Conservation (phyloP, 2,797 vertebrate genomes). For the Lacerta viridis region DNA sequence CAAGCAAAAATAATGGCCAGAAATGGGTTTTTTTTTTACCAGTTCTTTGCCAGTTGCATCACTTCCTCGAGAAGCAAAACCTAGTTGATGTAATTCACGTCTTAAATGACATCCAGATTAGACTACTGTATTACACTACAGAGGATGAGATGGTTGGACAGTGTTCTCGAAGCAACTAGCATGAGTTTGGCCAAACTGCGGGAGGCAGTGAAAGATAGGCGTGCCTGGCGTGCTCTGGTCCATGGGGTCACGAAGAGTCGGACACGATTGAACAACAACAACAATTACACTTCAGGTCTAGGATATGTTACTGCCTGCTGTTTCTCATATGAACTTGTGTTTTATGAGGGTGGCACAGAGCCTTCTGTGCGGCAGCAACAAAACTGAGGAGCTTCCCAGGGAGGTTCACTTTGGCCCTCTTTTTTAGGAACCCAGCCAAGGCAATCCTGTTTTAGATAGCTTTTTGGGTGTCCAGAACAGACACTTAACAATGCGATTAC, state of each 20-base stretch:
- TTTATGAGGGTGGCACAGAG: not conserved
- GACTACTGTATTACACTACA: not conserved
- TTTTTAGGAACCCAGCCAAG: not conserved
- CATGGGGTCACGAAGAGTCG: too few relatives aligned
- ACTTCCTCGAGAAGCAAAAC: not conserved
- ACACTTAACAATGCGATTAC: not conserved
- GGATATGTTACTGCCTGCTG: not conserved
- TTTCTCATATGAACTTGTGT: not conserved
- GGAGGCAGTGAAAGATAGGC: too few relatives aligned
- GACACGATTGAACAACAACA: too few relatives aligned
- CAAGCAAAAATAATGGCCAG: not conserved
- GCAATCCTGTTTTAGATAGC: not conserved
- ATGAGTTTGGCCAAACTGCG: too few relatives aligned
- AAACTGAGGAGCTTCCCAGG: not conserved
- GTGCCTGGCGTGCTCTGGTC: too few relatives aligned
- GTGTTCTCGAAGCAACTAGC: too few relatives aligned
- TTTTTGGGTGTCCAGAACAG: not conserved
- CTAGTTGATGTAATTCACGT: not conserved
- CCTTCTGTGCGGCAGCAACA: not conserved
- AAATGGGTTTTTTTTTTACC: not conserved
- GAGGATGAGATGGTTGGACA: not conserved
- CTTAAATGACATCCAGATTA: not conserved
- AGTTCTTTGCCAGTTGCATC: not conserved
- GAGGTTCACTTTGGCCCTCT: not conserved
- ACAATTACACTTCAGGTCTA: not conserved